A percentile compares a stretch with the other conserved stretches of the same genome.
phyloP scores from a whole-genome alignment of 2,797 vertebrate species.

The Benthosema pterotum region DNA sequence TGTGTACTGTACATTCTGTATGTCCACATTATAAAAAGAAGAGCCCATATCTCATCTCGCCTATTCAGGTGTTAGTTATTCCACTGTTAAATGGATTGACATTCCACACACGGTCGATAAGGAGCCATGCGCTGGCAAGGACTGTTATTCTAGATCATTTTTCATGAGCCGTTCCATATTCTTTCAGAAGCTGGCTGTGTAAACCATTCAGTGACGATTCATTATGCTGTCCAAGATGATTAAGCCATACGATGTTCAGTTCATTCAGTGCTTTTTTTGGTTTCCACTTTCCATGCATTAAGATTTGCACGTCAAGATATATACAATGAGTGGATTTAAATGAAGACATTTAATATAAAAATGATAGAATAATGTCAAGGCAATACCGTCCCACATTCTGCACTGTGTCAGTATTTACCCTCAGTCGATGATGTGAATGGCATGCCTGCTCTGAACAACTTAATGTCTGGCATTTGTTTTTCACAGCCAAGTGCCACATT shows the following conservation, averaged over 20 bases:
- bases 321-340: not conserved
- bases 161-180: no score
- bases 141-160: no score
- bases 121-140: no score
- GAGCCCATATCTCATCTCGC: no score
- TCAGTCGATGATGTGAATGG: slow-evolving; percentile 9
- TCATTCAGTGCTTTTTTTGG: no score
- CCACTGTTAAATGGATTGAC: no score
- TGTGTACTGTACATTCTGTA: no score
- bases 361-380: not conserved
- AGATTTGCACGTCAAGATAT: no score
- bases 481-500: slow-evolving; percentile 25
- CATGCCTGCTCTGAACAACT: slow-evolving; percentile 15
- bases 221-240: not conserved
- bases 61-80: no score
- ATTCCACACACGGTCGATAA: no score
- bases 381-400: not conserved
- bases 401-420: slow-evolving; percentile 17
- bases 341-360: not conserved
- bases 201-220: not conserved
- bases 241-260: not conserved
- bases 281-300: slow-evolving; percentile 2
- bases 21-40: no score
- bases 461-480: slow-evolving; percentile 23
- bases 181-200: no score